These are phyloP conservation scores for Orchesella flavescens DNA, from an alignment of 2,888 invertebrate genomes.

Conservation along the genomic window DNA sequence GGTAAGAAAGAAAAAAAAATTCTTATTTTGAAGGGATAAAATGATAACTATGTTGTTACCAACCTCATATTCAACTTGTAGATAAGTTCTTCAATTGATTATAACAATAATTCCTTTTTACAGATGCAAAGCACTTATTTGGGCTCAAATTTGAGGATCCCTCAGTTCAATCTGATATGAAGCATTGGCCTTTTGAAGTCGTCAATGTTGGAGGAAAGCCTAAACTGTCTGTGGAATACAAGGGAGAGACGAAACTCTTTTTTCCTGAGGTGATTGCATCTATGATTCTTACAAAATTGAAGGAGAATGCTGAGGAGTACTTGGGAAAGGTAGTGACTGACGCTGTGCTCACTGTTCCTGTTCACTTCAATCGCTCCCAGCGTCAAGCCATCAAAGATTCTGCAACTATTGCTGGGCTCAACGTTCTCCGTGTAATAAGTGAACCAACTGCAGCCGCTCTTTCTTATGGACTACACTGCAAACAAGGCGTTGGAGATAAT, in stretches of 20 bases:
- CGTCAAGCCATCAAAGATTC: too few relatives aligned
- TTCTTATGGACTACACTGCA: slow-evolving; percentile 84
- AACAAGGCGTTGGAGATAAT: too few relatives aligned
- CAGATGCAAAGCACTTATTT: slow-evolving; percentile 95
- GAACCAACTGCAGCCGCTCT: slow-evolving; percentile 92
- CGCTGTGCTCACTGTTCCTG: slow-evolving; percentile 84
- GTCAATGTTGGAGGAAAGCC: too few relatives aligned
- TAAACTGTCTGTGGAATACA: slow-evolving; percentile 75
- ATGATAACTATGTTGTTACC: neutral
- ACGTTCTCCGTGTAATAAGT: slow-evolving; percentile 91
- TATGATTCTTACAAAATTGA: slow-evolving; percentile 89
- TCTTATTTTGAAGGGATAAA: too few relatives aligned
- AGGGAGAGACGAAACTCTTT: slow-evolving; percentile 79
- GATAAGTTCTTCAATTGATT: neutral
- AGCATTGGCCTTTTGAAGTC: slow-evolving; percentile 98
- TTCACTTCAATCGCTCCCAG: too few relatives aligned
- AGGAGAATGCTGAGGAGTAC: slow-evolving; percentile 91
- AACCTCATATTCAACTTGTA: neutral
- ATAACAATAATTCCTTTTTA: slow-evolving; percentile 71
- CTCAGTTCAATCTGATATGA: slow-evolving; percentile 94
- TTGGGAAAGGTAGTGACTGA: slow-evolving; percentile 87
- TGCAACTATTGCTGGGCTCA: too few relatives aligned
- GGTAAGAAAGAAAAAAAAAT: too few relatives aligned
- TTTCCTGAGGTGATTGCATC: slow-evolving; percentile 80
- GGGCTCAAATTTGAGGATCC: slow-evolving; percentile 90